Evolutionary conservation across 2,888 invertebrate species (phyloP).

Genomic region (Chrysolina americana): DNA sequence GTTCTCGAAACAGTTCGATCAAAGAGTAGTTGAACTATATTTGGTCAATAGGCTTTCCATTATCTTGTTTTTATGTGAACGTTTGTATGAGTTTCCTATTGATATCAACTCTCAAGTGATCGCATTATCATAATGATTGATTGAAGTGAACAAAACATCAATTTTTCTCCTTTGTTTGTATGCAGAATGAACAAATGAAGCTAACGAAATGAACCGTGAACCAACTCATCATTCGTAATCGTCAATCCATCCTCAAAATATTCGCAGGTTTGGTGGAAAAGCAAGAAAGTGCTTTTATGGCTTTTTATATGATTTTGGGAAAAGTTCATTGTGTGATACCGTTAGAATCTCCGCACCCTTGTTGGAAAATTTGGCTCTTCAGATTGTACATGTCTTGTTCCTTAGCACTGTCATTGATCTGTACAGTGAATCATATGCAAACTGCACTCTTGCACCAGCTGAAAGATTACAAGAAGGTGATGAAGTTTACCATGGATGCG

Average conservation of each 20-base stretch:
- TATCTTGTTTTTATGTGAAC: too few relatives aligned
- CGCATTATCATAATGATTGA: too few relatives aligned
- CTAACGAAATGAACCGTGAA: too few relatives aligned
- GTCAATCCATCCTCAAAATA: neutral
- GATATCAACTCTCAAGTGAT: too few relatives aligned
- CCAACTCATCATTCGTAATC: neutral
- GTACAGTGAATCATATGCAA: neutral
- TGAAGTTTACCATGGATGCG: neutral
- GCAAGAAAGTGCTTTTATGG: neutral
- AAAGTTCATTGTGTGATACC: neutral
- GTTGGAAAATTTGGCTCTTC: neutral
- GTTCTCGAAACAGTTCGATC: too few relatives aligned
- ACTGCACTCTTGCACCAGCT: neutral
- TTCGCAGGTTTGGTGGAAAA: neutral
- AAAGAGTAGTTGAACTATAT: too few relatives aligned
- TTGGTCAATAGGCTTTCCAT: too few relatives aligned
- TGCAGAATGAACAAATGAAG: too few relatives aligned
- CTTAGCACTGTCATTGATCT: neutral
- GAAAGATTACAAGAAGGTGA: neutral
- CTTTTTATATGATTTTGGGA: neutral
- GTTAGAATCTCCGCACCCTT: neutral
- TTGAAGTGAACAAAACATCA: too few relatives aligned
- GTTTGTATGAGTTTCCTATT: too few relatives aligned
- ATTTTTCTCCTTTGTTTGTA: too few relatives aligned
- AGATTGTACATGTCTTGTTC: neutral